Evolutionary conservation across 2,113 vertebrate genomes (phyloP).

Genomic region (Rousettus leschenaultii): DNA sequence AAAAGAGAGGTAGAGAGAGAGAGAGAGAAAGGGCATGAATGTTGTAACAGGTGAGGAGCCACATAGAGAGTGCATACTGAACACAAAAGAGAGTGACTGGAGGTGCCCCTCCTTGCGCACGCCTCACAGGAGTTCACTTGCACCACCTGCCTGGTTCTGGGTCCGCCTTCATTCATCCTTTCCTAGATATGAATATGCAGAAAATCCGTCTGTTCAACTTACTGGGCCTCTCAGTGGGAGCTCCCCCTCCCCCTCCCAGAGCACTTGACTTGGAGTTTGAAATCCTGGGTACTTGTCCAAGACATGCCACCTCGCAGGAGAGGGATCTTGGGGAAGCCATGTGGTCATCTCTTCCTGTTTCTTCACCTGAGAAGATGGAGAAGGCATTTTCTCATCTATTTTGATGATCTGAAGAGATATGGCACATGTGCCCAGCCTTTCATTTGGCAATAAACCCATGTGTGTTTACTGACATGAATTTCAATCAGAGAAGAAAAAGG

Average conservation of each 20-base stretch:
- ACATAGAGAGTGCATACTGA: background rate
- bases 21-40: too few species aligned
- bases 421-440: background rate
- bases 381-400: background rate
- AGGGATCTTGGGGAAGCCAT: background rate
- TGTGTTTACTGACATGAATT: background rate
- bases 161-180: background rate
- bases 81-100: background rate
- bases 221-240: background rate
- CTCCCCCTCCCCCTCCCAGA: background rate
- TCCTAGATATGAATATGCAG: background rate
- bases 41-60: background rate
- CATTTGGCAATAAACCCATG: background rate
- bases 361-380: background rate
- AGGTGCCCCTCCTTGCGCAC: fast-evolving
- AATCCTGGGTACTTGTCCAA: background rate
- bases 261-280: background rate
- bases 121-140: background rate
- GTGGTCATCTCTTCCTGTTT: background rate
- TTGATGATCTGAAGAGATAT: background rate
- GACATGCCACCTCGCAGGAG: background rate
- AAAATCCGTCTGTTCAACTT: background rate
- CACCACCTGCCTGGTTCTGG: background rate
- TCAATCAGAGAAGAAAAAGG: background rate
- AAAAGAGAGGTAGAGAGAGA: too few species aligned